Evolutionary conservation across 2,797 vertebrate genomes (phyloP).

Genomic region (Nothura maculosa): DNA sequence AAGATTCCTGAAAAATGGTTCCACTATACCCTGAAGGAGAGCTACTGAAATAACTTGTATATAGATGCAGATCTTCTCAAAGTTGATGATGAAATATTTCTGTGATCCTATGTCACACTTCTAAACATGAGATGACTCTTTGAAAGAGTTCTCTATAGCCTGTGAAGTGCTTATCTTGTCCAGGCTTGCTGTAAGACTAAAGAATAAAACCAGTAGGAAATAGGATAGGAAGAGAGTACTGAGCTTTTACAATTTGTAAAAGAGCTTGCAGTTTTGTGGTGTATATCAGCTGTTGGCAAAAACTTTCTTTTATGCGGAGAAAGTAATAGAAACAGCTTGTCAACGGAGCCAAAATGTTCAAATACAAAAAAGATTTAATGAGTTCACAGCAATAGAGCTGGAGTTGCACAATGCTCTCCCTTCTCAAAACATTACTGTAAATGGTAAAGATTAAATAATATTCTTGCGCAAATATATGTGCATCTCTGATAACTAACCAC

Average conservation of each 20-base stretch:
- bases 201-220: background rate
- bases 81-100: constrained; percentile 42
- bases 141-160: background rate
- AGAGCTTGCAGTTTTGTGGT: background rate
- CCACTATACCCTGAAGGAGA: background rate
- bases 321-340: background rate
- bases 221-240: background rate
- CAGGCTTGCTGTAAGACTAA: background rate
- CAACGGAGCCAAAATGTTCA: background rate
- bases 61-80: constrained; percentile 18
- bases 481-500: constrained; percentile 56
- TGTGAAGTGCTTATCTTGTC: constrained; percentile 24
- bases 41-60: constrained; percentile 20
- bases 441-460: constrained; percentile 65
- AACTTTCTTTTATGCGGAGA: background rate
- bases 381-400: background rate
- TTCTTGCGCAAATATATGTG: constrained; percentile 27
- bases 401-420: background rate
- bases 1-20: background rate
- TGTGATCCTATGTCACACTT: constrained; percentile 47
- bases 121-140: constrained; percentile 5
- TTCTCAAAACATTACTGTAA: constrained; percentile 72
- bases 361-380: background rate
- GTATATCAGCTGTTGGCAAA: background rate
- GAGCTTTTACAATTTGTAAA: background rate